Conservation (phyloP, 2,797 vertebrate genomes). For the Okamejei kenojei region DNA sequence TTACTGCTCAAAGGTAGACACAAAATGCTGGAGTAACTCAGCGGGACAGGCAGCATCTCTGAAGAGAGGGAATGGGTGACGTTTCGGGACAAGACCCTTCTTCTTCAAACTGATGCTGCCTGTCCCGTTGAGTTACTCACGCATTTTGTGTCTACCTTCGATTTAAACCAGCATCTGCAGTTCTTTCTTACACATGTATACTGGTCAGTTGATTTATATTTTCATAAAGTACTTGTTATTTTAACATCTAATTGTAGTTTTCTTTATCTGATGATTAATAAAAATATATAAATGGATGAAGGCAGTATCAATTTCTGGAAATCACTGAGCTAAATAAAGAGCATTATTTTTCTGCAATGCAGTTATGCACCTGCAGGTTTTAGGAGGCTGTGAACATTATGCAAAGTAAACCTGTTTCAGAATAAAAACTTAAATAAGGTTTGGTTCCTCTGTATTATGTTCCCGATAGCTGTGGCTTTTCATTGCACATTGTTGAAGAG, state of each 20-base stretch:
- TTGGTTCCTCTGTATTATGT: neutral
- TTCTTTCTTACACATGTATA: neutral
- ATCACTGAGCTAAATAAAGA: slow-evolving; percentile 17
- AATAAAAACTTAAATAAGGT: neutral
- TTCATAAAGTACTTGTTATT: neutral
- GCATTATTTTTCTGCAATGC: slow-evolving; percentile 10
- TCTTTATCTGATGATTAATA: neutral
- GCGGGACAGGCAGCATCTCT: no score
- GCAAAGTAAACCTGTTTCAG: neutral
- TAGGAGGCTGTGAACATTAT: neutral
- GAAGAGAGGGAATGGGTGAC: no score
- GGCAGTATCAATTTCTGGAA: neutral
- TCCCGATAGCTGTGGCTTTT: neutral
- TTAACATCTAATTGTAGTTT: neutral
- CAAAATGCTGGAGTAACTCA: no score
- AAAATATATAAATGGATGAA: slow-evolving; percentile 1
- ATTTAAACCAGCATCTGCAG: no score
- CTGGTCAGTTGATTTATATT: neutral
- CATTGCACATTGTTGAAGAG: neutral
- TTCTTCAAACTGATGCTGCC: no score
- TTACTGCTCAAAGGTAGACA: neutral
- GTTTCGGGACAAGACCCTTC: no score
- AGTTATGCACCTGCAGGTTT: neutral
- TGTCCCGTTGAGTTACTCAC: no score
- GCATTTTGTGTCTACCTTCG: no score